phyloP scores from a whole-genome alignment of 2,888 invertebrate species.

The Protophormia terraenovae region DNA sequence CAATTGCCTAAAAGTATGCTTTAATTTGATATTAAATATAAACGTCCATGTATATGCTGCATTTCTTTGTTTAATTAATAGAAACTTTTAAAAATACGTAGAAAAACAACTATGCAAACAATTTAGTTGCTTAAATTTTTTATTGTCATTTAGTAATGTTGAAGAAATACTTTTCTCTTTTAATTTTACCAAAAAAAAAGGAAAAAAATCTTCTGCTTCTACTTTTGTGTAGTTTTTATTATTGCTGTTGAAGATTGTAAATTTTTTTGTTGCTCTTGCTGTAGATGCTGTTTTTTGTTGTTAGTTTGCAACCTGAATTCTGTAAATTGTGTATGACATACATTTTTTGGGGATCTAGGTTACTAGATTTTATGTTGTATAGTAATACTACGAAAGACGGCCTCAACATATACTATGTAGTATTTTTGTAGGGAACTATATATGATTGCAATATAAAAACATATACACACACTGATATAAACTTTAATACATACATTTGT shows the following conservation, averaged over 20 bases:
- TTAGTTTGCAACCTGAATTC: conserved; percentile 65
- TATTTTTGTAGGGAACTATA: conserved; percentile 11
- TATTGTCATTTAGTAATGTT: conserved; percentile 30
- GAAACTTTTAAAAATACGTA: conserved; percentile 19
- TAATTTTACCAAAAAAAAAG: background rate
- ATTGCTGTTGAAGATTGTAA: conserved; percentile 26
- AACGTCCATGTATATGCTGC: conserved; percentile 5
- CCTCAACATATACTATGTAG: conserved; percentile 37
- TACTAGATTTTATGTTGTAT: conserved; percentile 63
- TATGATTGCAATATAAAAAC: no score
- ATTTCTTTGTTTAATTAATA: conserved; percentile 29
- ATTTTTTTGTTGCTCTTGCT: conserved; percentile 1
- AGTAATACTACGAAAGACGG: conserved; percentile 52
- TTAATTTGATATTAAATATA: background rate
- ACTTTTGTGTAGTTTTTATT: conserved; percentile 18
- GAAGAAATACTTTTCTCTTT: conserved; percentile 37
- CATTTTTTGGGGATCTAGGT: conserved; percentile 64
- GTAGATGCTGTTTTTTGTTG: conserved; percentile 36
- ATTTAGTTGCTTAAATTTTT: conserved; percentile 47
- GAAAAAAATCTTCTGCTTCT: conserved; percentile 15
- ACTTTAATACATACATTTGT: background rate
- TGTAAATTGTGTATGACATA: conserved; percentile 66
- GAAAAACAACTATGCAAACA: conserved; percentile 34
- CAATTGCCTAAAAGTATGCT: conserved; percentile 19
- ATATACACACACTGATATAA: background rate